These are phyloP conservation scores for Micoletzkya japonica DNA, from an alignment of 2,888 invertebrate genomes.

Conservation along the genomic window DNA sequence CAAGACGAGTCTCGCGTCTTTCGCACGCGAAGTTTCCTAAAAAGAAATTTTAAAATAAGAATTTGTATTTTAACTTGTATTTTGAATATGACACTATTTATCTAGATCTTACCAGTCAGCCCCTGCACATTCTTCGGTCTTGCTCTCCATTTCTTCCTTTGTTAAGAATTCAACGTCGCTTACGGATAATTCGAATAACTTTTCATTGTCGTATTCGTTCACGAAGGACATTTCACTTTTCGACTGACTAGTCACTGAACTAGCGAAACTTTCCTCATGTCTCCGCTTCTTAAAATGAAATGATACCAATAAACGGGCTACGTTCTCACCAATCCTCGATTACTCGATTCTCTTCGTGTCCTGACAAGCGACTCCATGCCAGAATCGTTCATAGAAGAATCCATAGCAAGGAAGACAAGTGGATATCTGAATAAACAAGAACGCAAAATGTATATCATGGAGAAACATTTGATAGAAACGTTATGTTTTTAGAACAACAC, in stretches of 20 bases:
- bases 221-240: background rate
- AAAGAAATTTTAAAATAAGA: background rate
- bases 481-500: no score
- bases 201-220: background rate
- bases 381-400: no score
- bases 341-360: no score
- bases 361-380: no score
- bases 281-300: background rate
- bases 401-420: no score
- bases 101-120: background rate
- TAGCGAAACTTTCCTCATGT: background rate
- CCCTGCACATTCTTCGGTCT: background rate
- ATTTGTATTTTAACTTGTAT: no score
- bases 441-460: no score
- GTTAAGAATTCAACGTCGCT: constrained; percentile 2
- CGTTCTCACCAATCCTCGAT: no score
- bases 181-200: background rate
- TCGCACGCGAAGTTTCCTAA: background rate
- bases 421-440: no score
- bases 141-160: background rate
- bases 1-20: background rate
- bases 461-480: no score
- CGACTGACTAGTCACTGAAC: background rate
- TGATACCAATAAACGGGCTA: background rate
- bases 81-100: background rate